A percentile compares a stretch with the other conserved stretches of the same genome.
phyloP scores from a whole-genome alignment of 2,113 vertebrate species.

The Eolophus roseicapilla region DNA sequence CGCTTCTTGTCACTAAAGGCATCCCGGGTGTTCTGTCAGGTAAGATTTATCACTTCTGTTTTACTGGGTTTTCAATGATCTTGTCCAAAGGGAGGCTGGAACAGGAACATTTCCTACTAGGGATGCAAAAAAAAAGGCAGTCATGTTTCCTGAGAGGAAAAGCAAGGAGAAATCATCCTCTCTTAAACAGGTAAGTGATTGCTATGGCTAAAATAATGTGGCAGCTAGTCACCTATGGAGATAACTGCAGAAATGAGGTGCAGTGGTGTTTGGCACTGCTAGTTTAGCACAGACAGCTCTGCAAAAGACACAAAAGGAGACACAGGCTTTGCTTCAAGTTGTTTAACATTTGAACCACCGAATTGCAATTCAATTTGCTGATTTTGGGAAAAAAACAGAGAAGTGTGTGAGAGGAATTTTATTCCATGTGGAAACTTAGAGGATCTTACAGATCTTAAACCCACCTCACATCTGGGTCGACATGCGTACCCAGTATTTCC shows the following conservation, averaged over 20 bases:
- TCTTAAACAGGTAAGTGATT: background rate
- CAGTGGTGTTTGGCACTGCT: background rate
- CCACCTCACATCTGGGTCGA: background rate
- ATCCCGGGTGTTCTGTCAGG: conserved; percentile 13
- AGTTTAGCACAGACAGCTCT: background rate
- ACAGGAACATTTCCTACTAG: background rate
- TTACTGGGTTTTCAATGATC: background rate
- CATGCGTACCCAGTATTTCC: fast-evolving
- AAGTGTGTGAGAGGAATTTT: background rate
- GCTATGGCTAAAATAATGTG: background rate
- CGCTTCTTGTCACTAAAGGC: background rate
- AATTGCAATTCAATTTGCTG: background rate
- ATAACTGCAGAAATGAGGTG: background rate
- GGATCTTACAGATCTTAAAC: background rate
- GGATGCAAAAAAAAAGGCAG: background rate
- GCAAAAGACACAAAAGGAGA: background rate
- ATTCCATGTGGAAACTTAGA: background rate
- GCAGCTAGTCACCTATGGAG: background rate
- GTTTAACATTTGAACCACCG: background rate
- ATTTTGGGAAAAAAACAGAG: background rate
- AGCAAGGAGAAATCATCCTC: background rate
- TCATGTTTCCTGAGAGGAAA: background rate
- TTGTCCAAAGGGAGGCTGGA: background rate
- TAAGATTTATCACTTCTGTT: conserved; percentile 31
- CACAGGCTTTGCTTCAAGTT: background rate